These are phyloP conservation scores for Dolichoris vasculosae DNA, from an alignment of 1,140 invertebrate genomes.

Conservation along the genomic window DNA sequence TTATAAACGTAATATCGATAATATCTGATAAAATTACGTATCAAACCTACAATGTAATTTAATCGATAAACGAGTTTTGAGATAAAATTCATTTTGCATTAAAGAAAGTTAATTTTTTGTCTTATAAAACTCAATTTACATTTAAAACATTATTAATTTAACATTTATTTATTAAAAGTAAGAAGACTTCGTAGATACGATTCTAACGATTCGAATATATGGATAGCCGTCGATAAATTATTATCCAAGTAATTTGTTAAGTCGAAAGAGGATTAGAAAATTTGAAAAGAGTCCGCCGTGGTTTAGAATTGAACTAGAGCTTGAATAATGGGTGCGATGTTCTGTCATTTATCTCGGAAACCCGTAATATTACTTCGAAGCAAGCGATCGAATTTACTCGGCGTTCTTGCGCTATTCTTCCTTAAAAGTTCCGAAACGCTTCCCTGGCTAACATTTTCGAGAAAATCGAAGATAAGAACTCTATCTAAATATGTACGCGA, in stretches of 20 bases:
- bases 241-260: background rate
- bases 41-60: too few species aligned
- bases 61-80: too few species aligned
- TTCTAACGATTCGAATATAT: background rate
- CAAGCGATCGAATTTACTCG: background rate
- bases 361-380: conserved; percentile 1
- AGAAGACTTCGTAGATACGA: background rate
- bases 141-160: too few species aligned
- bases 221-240: background rate
- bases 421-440: background rate
- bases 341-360: conserved; percentile 32
- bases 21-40: too few species aligned
- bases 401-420: background rate
- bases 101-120: too few species aligned
- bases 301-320: background rate
- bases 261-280: background rate
- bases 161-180: too few species aligned
- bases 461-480: background rate
- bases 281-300: background rate
- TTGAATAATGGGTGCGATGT: background rate
- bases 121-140: too few species aligned
- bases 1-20: too few species aligned
- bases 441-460: background rate
- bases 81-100: too few species aligned
- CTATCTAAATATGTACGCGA: background rate